These are phyloP conservation scores for Tuta absoluta DNA, from an alignment of 2,888 invertebrate species.

Conservation along the genomic window DNA sequence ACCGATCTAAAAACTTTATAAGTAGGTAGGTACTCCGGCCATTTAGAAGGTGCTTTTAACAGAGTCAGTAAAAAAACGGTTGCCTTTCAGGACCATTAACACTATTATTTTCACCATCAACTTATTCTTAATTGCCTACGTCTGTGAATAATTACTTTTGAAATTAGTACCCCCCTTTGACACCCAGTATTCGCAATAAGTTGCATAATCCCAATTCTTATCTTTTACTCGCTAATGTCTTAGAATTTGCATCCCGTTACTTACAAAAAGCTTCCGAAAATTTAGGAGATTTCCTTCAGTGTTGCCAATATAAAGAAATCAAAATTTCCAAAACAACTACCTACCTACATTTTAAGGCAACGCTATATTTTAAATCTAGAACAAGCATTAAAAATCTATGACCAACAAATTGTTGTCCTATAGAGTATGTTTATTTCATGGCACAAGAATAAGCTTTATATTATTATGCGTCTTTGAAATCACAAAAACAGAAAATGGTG, in stretches of 20 bases:
- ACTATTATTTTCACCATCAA: slow-evolving; percentile 8
- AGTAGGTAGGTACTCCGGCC: no score
- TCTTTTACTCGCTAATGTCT: slow-evolving; percentile 75
- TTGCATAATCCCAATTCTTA: slow-evolving; percentile 74
- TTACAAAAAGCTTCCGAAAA: slow-evolving; percentile 54
- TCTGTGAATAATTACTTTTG: slow-evolving; percentile 51
- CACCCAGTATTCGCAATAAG: slow-evolving; percentile 48
- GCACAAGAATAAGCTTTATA: no score
- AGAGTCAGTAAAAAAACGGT: background rate
- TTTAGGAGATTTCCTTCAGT: slow-evolving; percentile 38
- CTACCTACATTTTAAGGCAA: no score
- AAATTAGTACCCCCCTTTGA: slow-evolving; percentile 42
- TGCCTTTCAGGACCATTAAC: background rate
- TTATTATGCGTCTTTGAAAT: no score
- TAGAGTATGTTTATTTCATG: no score
- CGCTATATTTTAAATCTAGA: no score
- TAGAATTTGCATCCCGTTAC: slow-evolving; percentile 69
- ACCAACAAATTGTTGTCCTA: no score
- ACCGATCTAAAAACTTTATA: no score
- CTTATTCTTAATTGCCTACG: background rate
- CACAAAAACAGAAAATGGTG: no score
- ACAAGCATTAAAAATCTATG: no score
- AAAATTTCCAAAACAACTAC: background rate
- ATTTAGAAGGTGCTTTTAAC: no score
- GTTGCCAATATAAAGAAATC: slow-evolving; percentile 32